Evolutionary conservation across 37 sponge, comb jelly and placozoan species (phyloP).

Genomic region (Halisarca cf. caerulea): DNA sequence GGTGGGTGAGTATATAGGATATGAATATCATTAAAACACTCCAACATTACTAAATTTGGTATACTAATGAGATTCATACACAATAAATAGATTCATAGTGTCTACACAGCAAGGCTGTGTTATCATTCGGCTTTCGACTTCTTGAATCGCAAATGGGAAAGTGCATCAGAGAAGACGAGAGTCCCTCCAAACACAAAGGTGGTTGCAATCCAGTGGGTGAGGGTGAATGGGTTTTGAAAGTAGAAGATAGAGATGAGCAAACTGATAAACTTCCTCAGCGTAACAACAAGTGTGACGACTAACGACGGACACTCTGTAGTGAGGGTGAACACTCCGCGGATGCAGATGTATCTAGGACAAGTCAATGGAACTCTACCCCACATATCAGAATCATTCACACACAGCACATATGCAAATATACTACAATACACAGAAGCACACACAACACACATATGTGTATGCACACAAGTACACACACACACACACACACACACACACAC

Average conservation of each 20-base stretch:
- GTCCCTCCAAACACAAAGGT: constrained; percentile 85
- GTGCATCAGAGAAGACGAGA: constrained; percentile 45
- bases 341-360: constrained; percentile 63
- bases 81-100: constrained; percentile 7
- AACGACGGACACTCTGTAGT: constrained; percentile 91
- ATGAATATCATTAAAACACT: constrained; percentile 13
- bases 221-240: constrained; percentile 93
- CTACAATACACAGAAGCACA: too few species aligned
- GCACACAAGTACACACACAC: background rate
- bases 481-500: constrained; percentile 26
- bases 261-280: constrained; percentile 90
- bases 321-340: constrained; percentile 81
- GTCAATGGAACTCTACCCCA: background rate
- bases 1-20: too few species aligned
- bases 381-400: background rate
- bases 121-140: background rate
- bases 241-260: constrained; percentile 91
- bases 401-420: background rate
- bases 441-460: too few species aligned
- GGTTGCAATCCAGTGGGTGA: constrained; percentile 88
- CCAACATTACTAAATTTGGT: constrained; percentile 11
- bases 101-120: background rate
- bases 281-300: constrained; percentile 90
- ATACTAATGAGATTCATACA: constrained; percentile 2
- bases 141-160: background rate